Evolutionary conservation across 2,888 invertebrate species (phyloP).

Genomic region (Nephrotoma appendiculata): DNA sequence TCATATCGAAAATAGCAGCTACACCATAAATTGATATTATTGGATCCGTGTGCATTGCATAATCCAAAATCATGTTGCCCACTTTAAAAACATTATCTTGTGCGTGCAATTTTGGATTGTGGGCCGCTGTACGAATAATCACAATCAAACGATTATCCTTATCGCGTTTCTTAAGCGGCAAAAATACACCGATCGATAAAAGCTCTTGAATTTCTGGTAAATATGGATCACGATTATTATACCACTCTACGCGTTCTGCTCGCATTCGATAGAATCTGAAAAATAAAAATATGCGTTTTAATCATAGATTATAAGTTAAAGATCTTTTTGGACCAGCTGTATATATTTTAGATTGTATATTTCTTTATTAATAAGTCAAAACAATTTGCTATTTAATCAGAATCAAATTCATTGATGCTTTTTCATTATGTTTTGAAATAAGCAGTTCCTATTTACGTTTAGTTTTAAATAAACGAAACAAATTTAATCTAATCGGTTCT

Average conservation of each 20-base stretch:
- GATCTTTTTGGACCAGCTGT: not conserved
- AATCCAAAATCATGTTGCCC: constrained; percentile 46
- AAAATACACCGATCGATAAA: constrained; percentile 40
- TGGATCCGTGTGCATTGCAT: constrained; percentile 37
- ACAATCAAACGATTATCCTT: constrained; percentile 39
- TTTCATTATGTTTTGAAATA: not conserved
- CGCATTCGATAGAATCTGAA: constrained; percentile 39
- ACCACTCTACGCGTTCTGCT: constrained; percentile 43
- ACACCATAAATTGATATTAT: constrained; percentile 37
- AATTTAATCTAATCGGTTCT: not conserved
- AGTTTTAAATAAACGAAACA: not conserved
- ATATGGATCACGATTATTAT: constrained; percentile 40
- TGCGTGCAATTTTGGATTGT: constrained; percentile 40
- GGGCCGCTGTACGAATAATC: constrained; percentile 41
- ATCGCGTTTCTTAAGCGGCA: constrained; percentile 39
- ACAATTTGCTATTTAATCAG: no score
- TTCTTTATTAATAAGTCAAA: not conserved
- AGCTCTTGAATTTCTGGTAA: constrained; percentile 41
- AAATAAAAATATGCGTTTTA: not conserved
- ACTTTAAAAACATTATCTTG: constrained; percentile 46
- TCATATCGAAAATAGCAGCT: constrained; percentile 45
- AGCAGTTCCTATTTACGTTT: not conserved
- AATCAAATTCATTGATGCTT: no score
- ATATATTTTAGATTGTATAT: not conserved
- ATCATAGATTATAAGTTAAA: not conserved